These are phyloP conservation scores for Apaloderma vittatum DNA, from an alignment of 2,113 vertebrate species.

Conservation along the genomic window DNA sequence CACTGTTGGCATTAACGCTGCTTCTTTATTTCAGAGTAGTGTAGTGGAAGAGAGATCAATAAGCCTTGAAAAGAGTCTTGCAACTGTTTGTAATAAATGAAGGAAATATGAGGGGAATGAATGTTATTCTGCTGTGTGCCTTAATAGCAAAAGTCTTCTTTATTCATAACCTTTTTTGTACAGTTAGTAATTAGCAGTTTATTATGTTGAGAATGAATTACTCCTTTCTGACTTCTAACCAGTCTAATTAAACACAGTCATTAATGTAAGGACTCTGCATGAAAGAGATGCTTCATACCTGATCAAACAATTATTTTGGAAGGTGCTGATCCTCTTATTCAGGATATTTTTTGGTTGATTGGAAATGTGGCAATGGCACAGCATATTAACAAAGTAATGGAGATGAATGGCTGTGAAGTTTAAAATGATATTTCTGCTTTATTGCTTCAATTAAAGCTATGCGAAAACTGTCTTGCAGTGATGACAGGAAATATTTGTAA, in stretches of 20 bases:
- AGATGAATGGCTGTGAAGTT: constrained; percentile 23
- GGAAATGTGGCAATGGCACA: not conserved
- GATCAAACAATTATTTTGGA: constrained; percentile 62
- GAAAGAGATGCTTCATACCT: constrained; percentile 37
- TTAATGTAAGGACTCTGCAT: constrained; percentile 33
- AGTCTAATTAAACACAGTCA: constrained; percentile 56
- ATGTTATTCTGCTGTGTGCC: not conserved
- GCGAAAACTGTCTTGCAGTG: not conserved
- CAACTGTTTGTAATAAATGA: constrained; percentile 8
- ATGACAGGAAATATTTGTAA: constrained; percentile 5
- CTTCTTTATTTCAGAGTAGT: not conserved
- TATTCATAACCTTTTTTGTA: not conserved
- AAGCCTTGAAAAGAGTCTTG: constrained; percentile 8
- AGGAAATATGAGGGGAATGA: not conserved
- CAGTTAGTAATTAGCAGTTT: constrained; percentile 44
- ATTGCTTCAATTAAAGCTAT: not conserved
- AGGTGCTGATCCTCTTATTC: constrained; percentile 50
- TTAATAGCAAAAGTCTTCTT: constrained; percentile 1
- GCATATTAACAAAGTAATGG: constrained; percentile 47
- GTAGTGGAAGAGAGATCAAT: not conserved
- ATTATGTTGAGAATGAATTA: not conserved
- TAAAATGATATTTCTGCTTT: constrained; percentile 18
- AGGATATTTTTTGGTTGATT: constrained; percentile 12
- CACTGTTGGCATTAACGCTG: not conserved
- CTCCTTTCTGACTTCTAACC: constrained; percentile 44